These are phyloP conservation scores for Saturnia pavonia DNA, from an alignment of 2,888 invertebrate species.

Conservation along the genomic window DNA sequence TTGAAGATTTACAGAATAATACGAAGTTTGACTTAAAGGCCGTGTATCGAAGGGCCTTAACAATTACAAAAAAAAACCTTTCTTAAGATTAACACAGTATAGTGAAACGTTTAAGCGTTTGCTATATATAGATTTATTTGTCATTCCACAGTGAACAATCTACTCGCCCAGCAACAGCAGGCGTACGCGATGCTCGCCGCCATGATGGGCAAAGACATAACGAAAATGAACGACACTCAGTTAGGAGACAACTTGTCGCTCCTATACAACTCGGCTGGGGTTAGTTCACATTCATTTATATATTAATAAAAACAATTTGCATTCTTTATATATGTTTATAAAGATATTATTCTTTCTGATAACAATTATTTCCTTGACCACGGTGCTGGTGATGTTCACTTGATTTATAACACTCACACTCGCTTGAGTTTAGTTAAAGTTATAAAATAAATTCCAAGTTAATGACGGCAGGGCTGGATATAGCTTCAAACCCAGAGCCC, in stretches of 20 bases:
- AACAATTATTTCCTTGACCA: not conserved
- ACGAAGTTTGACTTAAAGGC: no score
- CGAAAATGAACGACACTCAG: conserved; percentile 82
- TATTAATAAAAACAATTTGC: no score
- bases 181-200: conserved; percentile 71
- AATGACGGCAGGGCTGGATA: no score
- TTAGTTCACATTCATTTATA: conserved; percentile 36
- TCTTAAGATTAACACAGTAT: no score
- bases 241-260: conserved; percentile 84
- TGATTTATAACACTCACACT: no score
- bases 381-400: not conserved
- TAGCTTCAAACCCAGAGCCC: no score
- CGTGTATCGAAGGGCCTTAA: no score
- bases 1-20: no score
- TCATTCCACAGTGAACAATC: conserved; percentile 45
- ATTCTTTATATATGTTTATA: not conserved
- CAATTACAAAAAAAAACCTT: no score
- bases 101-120: not conserved
- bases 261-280: conserved; percentile 80
- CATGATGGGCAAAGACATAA: conserved; percentile 84
- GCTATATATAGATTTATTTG: not conserved
- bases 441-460: no score
- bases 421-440: no score
- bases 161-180: conserved; percentile 68
- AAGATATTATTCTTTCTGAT: not conserved